A percentile compares a stretch with the other conserved stretches of the same genome.
These are phyloP conservation scores for Penaeus japonicus DNA, from an alignment of 1,140 invertebrate species.

Conservation along the genomic window DNA sequence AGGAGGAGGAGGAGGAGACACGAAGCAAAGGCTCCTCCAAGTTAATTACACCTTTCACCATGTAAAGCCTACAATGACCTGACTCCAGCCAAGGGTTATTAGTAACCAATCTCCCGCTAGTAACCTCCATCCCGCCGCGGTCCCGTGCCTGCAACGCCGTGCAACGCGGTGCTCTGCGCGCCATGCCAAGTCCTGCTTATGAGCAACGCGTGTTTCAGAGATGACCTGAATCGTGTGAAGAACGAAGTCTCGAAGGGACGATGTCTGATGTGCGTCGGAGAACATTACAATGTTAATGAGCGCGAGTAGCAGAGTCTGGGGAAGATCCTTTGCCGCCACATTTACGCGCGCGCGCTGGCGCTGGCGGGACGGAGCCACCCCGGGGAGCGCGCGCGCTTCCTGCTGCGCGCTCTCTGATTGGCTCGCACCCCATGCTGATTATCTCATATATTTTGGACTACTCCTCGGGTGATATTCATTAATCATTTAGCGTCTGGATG, in stretches of 20 bases:
- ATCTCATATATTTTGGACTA: conserved; percentile 44
- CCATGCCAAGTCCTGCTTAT: too few relatives aligned
- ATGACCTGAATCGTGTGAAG: too few relatives aligned
- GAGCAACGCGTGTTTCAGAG: too few relatives aligned
- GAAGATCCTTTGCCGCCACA: too few relatives aligned
- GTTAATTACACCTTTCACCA: conserved; percentile 34
- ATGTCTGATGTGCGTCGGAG: not conserved
- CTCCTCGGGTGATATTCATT: conserved; percentile 40
- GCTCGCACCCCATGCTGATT: conserved; percentile 37
- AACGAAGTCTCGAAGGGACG: too few relatives aligned
- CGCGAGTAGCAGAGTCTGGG: not conserved
- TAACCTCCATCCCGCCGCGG: too few relatives aligned
- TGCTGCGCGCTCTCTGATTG: conserved; percentile 19
- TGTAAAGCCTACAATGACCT: conserved; percentile 33
- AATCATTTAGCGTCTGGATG: conserved; percentile 36
- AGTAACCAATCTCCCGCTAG: not conserved
- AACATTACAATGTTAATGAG: conserved; percentile 18
- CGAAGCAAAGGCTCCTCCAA: not conserved
- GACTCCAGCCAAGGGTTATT: conserved; percentile 21
- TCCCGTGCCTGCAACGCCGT: too few relatives aligned
- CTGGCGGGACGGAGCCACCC: not conserved
- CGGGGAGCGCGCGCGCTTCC: not conserved
- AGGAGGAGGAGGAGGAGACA: not conserved
- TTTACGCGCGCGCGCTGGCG: not conserved
- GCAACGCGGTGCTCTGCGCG: too few relatives aligned